Evolutionary conservation across 2,113 vertebrate genomes (phyloP), one percentile per base, ranked within the genome.

Genomic region (Geococcyx californianus): DNA sequence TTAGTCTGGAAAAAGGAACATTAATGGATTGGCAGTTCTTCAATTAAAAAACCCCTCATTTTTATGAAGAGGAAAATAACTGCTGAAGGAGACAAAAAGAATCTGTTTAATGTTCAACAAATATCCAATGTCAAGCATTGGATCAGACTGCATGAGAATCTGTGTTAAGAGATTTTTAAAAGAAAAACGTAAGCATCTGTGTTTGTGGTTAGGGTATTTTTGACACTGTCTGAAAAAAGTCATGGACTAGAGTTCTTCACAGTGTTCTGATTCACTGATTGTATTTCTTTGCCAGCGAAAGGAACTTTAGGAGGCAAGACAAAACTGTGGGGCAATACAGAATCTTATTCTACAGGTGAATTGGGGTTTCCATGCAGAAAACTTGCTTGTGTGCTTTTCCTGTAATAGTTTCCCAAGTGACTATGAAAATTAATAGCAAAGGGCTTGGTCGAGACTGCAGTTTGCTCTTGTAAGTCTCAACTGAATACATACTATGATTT

Each of bases 401-500:
- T 69, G 0, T 12, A 68, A 21, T 9, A 59, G 16, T 55, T 85
- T 85, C 72, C 19, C 44, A 64, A 90, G 6, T 73, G 38, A 34
- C 18, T 38, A 1, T 56, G 44, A 73, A 89, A 66, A 69, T 38
- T n/a, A 60, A 52, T 19, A n/a, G 14, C 16, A 44, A 45, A 82
- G 6, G 26, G 11, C 18, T 80, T 86, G 54, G 6, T 3, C 34
- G 67, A 83, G 8, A 31, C 14, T 60, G 7, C 12, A 21, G 26
- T 64, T 88, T 74, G 3, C 31, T n/a, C 29, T 56, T 59, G 29
- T 7, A 62, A 25, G 16, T 77, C 68, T 51, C 5, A 1, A 14
- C 16, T 51, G 38, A 28, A 10, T 25, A 5, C 1, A 4, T 16
- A 29, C 15, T n/a, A 3, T 19, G 11, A 21, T 6, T 36, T 5